Evolutionary conservation across 2,888 invertebrate genomes (phyloP).

Genomic region (Myathropa florea): DNA sequence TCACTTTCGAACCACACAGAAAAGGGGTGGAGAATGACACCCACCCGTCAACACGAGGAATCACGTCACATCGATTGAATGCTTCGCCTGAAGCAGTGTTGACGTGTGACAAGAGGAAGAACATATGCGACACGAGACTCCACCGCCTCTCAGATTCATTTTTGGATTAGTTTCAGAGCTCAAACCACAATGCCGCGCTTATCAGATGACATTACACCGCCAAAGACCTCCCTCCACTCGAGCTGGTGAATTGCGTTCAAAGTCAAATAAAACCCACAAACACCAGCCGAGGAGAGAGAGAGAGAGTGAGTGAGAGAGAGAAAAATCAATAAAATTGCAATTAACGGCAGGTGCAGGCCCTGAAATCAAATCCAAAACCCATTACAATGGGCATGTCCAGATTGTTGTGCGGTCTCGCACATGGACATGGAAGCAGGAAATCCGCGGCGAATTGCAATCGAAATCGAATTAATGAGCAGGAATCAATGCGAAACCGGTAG

Average conservation of each 20-base stretch:
- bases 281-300: neutral
- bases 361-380: neutral
- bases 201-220: neutral
- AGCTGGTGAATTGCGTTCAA: too few species aligned
- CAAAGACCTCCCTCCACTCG: neutral
- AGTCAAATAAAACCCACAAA: neutral
- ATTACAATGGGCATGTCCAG: neutral
- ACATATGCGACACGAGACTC: neutral
- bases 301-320: neutral
- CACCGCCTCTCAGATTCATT: neutral
- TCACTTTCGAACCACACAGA: neutral
- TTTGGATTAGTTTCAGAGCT: neutral
- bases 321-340: constrained; percentile 45
- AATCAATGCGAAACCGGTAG: neutral
- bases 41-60: neutral
- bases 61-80: neutral
- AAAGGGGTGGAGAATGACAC: neutral
- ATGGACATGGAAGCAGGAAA: constrained; percentile 2
- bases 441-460: neutral
- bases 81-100: neutral
- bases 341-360: constrained; percentile 7
- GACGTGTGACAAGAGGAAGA: neutral
- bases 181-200: neutral
- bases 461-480: neutral
- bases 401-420: neutral